phyloP scores from a whole-genome alignment of 2,888 invertebrate genomes.

The Pseudococcus jackbeardsleyi region DNA sequence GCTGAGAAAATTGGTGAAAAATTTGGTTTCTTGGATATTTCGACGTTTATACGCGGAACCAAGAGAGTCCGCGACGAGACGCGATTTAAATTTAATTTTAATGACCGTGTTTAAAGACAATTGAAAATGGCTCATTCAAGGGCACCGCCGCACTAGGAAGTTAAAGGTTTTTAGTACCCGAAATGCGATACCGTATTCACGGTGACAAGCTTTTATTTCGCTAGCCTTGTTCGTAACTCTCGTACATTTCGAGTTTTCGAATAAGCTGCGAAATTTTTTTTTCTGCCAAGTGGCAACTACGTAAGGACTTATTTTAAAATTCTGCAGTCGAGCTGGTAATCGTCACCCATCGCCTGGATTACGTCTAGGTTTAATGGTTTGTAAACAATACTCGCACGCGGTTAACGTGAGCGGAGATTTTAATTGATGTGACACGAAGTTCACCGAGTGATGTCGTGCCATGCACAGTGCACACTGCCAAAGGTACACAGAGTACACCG shows the following conservation, averaged over 20 bases:
- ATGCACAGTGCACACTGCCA: slow-evolving; percentile 23
- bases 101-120: slow-evolving; percentile 6
- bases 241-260: background rate
- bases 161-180: slow-evolving; percentile 22
- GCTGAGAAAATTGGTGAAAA: background rate
- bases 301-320: background rate
- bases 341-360: slow-evolving; percentile 20
- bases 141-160: background rate
- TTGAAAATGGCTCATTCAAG: slow-evolving; percentile 36
- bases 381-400: slow-evolving; percentile 18
- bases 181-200: slow-evolving; percentile 17
- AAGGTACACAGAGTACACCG: background rate
- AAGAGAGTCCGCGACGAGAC: background rate
- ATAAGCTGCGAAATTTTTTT: background rate
- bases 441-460: background rate
- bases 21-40: background rate
- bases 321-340: slow-evolving; percentile 13
- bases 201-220: slow-evolving; percentile 22
- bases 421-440: slow-evolving; percentile 45
- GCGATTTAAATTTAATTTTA: background rate
- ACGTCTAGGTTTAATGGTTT: slow-evolving; percentile 25
- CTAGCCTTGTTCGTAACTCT: background rate
- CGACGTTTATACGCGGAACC: background rate
- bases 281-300: too few species aligned
- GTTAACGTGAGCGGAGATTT: slow-evolving; percentile 21